Evolutionary conservation across 2,113 vertebrate species (phyloP), one percentile per base, ranked within the genome.

Genomic region (Nycticryphes semicollaris): DNA sequence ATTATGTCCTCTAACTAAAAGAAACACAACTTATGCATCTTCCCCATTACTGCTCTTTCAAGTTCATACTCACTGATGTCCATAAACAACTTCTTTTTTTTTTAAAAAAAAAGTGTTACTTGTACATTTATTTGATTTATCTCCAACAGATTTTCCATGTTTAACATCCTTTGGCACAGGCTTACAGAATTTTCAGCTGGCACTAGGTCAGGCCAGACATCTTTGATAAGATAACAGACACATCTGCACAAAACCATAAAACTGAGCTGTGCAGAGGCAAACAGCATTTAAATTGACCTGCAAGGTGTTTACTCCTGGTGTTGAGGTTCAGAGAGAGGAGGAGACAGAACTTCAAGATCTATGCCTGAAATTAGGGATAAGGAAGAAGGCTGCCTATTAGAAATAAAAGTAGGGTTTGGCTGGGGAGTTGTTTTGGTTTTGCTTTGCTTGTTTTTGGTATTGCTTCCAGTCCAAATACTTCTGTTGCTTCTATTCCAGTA

Each of bases 381-480:
- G 50, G 56, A 69, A 60, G 50, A 69, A 69, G 21, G 22, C 12
- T 73, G 57, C 48, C 27, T 90, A 45, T 11, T 30, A 56, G 13
- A 3, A 35, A 63, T 48, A 41, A 41, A 48, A 79, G 14, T n/a
- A 64, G 11, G 3, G 16, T 56, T 57, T 45, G 8, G 3, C 56
- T 73, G 8, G 4, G 5, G 0, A 0, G 3, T 54, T 50, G 48
- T n/a, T 35, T 54, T 19, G 9, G 11, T 30, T 35, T 74, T 59
- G 33, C 6, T 79, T 76, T 31, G 14, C 12, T 60, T 62, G 22
- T 3, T 54, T 72, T 66, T 33, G 7, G 18, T 43, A 85, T 72
- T 54, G 12, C 15, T 88, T 69, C 20, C 6, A 43, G 25, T 60
- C 48, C 24, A 72, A 69, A 59, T 2, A 85, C 18, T 39, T 66